phyloP scores from a whole-genome alignment of 2,797 vertebrate species.

The Philypnodon macrostomus region DNA sequence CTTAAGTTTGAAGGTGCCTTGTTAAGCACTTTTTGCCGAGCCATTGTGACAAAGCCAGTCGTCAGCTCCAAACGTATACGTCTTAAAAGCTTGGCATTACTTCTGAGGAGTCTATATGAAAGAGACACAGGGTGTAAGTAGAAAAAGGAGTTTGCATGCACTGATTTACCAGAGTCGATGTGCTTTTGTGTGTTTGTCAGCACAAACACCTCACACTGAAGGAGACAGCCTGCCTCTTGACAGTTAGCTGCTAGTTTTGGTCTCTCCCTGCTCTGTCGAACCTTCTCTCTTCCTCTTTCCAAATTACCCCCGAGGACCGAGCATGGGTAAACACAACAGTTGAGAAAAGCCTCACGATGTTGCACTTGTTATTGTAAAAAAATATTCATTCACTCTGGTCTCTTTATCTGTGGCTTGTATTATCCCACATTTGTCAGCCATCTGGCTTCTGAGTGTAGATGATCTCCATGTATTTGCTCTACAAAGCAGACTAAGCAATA shows the following conservation, averaged over 20 bases:
- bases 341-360: slow-evolving; percentile 52
- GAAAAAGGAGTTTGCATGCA: slow-evolving; percentile 31
- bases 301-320: slow-evolving; percentile 63
- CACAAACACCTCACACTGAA: slow-evolving; percentile 72
- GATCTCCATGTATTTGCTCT: slow-evolving; percentile 11
- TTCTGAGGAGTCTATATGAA: slow-evolving; percentile 48
- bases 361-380: slow-evolving; percentile 56
- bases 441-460: slow-evolving; percentile 30
- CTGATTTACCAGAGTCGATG: slow-evolving; percentile 41
- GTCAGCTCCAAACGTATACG: slow-evolving; percentile 15
- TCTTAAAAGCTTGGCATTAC: slow-evolving; percentile 32
- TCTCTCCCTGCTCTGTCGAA: slow-evolving; percentile 66
- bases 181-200: slow-evolving; percentile 67
- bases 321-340: slow-evolving; percentile 54
- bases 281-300: slow-evolving; percentile 60
- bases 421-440: slow-evolving; percentile 51
- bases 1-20: slow-evolving; percentile 60
- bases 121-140: slow-evolving; percentile 35
- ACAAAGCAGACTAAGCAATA: slow-evolving; percentile 29
- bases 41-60: slow-evolving; percentile 37
- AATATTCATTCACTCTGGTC: slow-evolving; percentile 29
- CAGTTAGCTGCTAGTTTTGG: slow-evolving; percentile 77
- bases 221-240: slow-evolving; percentile 81
- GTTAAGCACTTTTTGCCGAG: slow-evolving; percentile 53
- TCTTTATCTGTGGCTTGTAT: slow-evolving; percentile 46